Evolutionary conservation across 1,140 invertebrate species (phyloP).

Genomic region (Maconellicoccus hirsutus): DNA sequence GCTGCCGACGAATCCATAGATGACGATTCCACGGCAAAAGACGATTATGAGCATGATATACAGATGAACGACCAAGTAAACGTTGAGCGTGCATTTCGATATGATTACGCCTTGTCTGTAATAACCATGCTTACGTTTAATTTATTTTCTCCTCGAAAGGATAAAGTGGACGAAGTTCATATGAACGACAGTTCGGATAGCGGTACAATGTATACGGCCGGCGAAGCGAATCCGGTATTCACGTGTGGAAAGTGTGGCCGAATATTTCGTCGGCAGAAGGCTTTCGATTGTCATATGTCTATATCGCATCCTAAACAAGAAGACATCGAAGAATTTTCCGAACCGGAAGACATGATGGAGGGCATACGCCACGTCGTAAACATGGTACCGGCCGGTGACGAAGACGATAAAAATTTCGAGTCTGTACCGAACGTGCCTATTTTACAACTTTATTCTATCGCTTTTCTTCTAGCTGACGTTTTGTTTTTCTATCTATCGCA

Average conservation of each 20-base stretch:
- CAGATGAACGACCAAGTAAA: neutral
- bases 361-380: conserved; percentile 55
- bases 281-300: conserved; percentile 49
- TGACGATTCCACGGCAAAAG: conserved; percentile 6
- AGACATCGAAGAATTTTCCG: conserved; percentile 56
- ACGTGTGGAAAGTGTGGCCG: conserved; percentile 46
- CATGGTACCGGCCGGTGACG: conserved; percentile 29
- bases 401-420: conserved; percentile 30
- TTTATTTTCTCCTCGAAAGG: too few species aligned
- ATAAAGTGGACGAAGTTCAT: too few species aligned
- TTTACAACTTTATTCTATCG: neutral
- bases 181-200: too few species aligned
- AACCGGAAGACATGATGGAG: conserved; percentile 70
- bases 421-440: too few species aligned
- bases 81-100: too few species aligned
- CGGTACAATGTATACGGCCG: too few species aligned
- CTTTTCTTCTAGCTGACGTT: neutral
- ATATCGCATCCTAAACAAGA: conserved; percentile 41
- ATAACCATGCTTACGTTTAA: too few species aligned
- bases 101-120: too few species aligned
- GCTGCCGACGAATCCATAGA: conserved; percentile 16
- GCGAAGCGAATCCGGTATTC: conserved; percentile 23
- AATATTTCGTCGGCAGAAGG: conserved; percentile 49
- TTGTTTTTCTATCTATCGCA: neutral
- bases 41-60: neutral